Conservation (phyloP, 2,113 vertebrate genomes). For the Tetrax tetrax region DNA sequence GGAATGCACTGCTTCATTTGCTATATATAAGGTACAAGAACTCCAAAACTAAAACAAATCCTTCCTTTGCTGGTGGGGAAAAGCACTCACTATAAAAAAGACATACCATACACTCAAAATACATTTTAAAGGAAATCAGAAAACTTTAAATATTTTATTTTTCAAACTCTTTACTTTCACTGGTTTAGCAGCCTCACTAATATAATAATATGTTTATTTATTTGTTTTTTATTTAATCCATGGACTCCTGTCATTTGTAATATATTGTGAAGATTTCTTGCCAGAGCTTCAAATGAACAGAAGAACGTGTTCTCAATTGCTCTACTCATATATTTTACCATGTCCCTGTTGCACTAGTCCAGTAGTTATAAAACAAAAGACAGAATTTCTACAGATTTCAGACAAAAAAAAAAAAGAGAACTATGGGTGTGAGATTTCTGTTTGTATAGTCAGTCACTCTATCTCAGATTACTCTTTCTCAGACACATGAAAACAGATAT, state of each 20-base stretch:
- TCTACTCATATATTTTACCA: not conserved
- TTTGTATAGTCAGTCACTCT: not conserved
- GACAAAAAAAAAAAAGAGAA: not conserved
- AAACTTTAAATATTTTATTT: not conserved
- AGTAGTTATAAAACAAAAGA: not conserved
- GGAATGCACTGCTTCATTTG: not conserved
- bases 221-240: not conserved
- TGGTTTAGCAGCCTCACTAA: not conserved
- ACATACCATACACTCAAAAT: not conserved
- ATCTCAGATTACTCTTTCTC: not conserved
- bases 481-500: not conserved
- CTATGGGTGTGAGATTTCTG: not conserved
- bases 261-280: not conserved
- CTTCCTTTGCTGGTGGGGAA: not conserved
- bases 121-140: not conserved
- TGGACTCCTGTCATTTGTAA: not conserved
- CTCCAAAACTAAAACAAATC: not conserved
- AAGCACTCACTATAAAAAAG: conserved; percentile 22
- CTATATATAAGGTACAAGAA: not conserved
- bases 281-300: not conserved
- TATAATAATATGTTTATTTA: not conserved
- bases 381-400: not conserved
- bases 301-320: not conserved
- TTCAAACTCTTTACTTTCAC: conserved; percentile 15
- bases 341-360: not conserved